Conservation (phyloP, 2,888 invertebrate species). For the Aphidius colemani region DNA sequence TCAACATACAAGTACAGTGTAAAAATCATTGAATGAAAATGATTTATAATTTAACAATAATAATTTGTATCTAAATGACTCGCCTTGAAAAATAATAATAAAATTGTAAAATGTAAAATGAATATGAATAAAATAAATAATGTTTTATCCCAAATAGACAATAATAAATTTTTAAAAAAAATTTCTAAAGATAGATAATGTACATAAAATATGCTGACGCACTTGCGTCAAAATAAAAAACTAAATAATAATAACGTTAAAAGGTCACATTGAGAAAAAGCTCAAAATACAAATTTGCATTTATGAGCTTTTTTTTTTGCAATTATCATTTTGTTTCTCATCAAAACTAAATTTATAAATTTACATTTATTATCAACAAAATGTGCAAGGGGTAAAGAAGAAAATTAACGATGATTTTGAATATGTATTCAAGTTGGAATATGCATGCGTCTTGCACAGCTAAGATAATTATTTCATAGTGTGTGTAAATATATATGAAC, state of each 20-base stretch:
- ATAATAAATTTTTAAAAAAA: no score
- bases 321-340: not conserved
- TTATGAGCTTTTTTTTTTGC: conserved; percentile 5
- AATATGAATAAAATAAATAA: no score
- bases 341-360: not conserved
- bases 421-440: not conserved
- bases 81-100: no score
- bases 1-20: no score
- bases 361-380: no score
- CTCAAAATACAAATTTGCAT: not conserved
- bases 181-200: conserved; percentile 4
- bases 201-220: not conserved
- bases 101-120: no score
- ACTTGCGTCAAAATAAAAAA: not conserved
- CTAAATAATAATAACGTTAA: not conserved
- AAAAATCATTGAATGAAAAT: no score
- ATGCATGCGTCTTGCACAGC: not conserved
- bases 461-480: not conserved
- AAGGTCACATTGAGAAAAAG: no score
- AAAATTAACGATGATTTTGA: conserved; percentile 1
- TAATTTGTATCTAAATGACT: no score
- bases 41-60: no score
- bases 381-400: not conserved
- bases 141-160: no score
- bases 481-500: conserved; percentile 16